Conservation (phyloP, 2,113 vertebrate genomes). For the Sorex fumeus region DNA sequence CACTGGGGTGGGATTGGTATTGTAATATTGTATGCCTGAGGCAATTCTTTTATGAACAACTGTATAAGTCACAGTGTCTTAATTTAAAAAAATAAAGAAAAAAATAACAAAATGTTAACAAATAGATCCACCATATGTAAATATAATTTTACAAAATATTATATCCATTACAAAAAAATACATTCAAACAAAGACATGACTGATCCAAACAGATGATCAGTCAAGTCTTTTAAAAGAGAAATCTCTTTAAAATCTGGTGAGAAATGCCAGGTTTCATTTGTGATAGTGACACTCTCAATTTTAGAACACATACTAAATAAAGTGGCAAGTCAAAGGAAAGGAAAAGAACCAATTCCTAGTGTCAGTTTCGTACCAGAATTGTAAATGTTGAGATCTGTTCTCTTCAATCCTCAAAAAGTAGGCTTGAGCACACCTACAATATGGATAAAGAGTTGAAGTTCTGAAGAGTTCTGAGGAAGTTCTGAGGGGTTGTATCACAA, state of each 20-base stretch:
- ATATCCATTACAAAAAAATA: no score
- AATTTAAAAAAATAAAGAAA: no score
- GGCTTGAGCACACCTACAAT: no score
- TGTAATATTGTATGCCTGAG: no score
- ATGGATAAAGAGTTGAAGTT: no score
- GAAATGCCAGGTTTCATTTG: not conserved
- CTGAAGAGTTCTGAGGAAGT: no score
- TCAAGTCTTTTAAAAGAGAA: slow-evolving; percentile 34
- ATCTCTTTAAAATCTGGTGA: not conserved
- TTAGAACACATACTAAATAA: slow-evolving; percentile 18
- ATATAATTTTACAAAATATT: no score
- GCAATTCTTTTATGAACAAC: no score
- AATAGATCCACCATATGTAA: no score
- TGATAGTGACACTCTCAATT: not conserved
- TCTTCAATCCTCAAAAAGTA: not conserved
- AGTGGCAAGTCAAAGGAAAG: not conserved
- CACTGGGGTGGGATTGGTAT: no score
- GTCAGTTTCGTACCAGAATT: not conserved
- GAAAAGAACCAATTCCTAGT: not conserved
- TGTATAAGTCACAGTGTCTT: no score
- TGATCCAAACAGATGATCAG: not conserved
- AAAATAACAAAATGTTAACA: not conserved
- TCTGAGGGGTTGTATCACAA: no score
- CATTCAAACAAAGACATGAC: slow-evolving; percentile 12
- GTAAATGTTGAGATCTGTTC: not conserved